phyloP scores from a whole-genome alignment of 2,797 vertebrate species.

The Poeciliopsis presidionis region DNA sequence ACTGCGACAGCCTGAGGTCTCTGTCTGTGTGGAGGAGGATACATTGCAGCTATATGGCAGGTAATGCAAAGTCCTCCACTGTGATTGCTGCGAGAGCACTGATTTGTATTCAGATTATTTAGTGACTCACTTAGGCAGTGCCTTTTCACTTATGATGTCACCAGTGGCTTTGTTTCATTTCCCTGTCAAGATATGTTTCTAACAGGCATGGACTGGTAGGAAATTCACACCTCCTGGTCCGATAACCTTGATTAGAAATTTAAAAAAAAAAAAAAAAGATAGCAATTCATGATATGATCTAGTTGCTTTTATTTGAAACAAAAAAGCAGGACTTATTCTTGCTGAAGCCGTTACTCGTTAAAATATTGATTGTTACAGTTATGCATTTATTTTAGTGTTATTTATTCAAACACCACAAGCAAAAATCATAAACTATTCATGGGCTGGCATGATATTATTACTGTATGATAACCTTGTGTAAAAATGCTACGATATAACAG shows the following conservation, averaged over 20 bases:
- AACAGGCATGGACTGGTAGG: neutral
- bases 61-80: neutral
- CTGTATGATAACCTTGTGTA: neutral
- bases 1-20: conserved; percentile 69
- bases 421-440: neutral
- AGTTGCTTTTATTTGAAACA: neutral
- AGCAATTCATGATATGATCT: neutral
- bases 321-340: neutral
- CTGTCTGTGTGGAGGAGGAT: conserved; percentile 25
- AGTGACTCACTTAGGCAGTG: conserved; percentile 3
- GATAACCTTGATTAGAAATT: neutral
- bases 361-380: neutral
- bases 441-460: neutral
- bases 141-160: neutral
- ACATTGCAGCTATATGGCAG: conserved; percentile 18
- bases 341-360: neutral
- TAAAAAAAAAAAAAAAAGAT: neutral
- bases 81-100: neutral
- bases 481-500: neutral
- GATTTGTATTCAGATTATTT: neutral
- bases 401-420: neutral
- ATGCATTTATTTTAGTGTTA: neutral
- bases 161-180: neutral
- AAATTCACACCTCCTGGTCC: neutral
- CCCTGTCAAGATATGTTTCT: neutral